Conservation (phyloP, 1,140 invertebrate genomes). For the Drosophila orosa region DNA sequence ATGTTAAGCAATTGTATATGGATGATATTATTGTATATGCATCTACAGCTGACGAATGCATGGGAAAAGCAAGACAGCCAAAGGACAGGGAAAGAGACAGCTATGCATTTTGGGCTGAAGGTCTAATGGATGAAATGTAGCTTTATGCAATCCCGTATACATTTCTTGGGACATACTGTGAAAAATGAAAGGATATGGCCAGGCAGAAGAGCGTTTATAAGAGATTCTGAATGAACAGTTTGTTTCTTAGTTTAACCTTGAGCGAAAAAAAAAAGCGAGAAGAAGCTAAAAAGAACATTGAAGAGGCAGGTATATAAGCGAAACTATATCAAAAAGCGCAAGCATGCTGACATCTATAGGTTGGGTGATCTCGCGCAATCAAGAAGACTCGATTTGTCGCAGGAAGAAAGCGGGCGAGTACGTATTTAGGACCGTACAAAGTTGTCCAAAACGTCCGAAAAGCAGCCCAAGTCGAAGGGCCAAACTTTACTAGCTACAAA, state of each 20-base stretch:
- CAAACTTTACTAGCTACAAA: neutral
- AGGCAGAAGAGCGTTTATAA: neutral
- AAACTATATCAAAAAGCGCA: neutral
- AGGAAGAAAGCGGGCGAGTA: neutral
- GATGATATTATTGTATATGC: constrained; percentile 1
- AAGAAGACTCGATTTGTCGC: neutral
- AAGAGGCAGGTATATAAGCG: neutral
- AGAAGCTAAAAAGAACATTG: neutral
- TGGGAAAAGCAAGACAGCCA: no score
- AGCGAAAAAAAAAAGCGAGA: neutral
- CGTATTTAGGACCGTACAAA: no score
- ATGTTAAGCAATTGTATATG: neutral
- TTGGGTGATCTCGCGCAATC: neutral
- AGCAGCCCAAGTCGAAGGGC: neutral
- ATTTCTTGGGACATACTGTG: neutral
- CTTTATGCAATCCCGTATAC: constrained; percentile 2
- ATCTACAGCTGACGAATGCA: neutral
- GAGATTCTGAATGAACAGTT: neutral
- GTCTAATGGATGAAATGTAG: constrained; percentile 6
- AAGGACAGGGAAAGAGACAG: no score
- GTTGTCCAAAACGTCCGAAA: neutral
- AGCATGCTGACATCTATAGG: neutral
- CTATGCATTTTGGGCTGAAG: neutral
- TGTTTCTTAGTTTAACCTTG: neutral
- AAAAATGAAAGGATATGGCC: neutral